Evolutionary conservation across 2,888 invertebrate species (phyloP).

Genomic region (Phragmatobia fuliginosa): DNA sequence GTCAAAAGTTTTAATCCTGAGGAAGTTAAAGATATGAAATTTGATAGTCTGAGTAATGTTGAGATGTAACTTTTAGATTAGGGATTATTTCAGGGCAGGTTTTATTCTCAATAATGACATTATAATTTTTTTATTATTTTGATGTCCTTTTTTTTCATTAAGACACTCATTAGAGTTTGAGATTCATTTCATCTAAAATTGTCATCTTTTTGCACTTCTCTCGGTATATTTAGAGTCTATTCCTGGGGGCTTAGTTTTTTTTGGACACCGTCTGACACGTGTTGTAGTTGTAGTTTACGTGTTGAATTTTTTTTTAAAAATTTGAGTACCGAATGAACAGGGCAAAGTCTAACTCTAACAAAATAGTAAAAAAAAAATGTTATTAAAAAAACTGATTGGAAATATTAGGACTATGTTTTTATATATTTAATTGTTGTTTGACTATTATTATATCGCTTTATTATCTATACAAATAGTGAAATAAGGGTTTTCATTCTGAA

Average conservation of each 20-base stretch:
- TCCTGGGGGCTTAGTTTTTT: no score
- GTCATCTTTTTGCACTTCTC: no score
- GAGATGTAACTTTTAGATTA: slow-evolving; percentile 69
- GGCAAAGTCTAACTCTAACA: neutral
- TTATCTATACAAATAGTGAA: neutral
- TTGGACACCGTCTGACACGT: no score
- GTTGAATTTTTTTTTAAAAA: no score
- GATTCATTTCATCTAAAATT: no score
- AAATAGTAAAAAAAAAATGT: neutral
- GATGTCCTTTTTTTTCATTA: no score
- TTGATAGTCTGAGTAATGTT: slow-evolving; percentile 74
- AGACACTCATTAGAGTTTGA: no score
- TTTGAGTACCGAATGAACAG: no score
- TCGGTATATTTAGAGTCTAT: no score
- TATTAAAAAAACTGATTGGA: slow-evolving; percentile 11
- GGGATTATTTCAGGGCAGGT: slow-evolving; percentile 13
- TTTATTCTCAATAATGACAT: neutral
- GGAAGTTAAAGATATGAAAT: slow-evolving; percentile 77
- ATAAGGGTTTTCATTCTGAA: neutral
- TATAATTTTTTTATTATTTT: no score
- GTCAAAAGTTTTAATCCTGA: slow-evolving; percentile 80
- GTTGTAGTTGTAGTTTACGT: no score
- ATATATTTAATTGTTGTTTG: neutral
- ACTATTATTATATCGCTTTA: neutral
- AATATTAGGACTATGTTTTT: slow-evolving; percentile 8